Base-by-base conservation (phyloP, 2,113 vertebrate genomes). In the Sylvia atricapilla region DNA sequence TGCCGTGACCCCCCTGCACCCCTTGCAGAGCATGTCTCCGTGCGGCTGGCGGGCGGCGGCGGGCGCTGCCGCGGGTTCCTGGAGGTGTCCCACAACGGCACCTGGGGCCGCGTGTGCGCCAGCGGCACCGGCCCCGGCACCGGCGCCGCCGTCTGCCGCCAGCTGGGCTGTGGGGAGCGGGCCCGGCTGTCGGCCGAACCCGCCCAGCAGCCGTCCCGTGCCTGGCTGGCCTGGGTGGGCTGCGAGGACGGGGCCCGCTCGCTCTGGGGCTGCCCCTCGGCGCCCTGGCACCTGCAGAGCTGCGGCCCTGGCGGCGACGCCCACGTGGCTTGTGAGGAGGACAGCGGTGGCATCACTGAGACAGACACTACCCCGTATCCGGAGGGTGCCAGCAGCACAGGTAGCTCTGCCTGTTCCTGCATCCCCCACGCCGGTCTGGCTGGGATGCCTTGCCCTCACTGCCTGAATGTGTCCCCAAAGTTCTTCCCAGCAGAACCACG, bases 121-220 rank as follows among this genome's bases (percentile, higher is more conserved):
- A 4, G 7, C 0, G 69, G 44, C 68, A 90, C 3, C 0, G 6
- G 44, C 68, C 87, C 3, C 0, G 6, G 10, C 63, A 92, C 89
- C 1, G 90, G 78, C 3, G 0, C 5, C 6, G 0, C 41, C 2
- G 74, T 31, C 14, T 95, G 94, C 39, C 4, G 12, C 15, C 86
- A 87, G 8, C 74, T 95, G 79, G 84, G 70, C 47, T 95, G 95
- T 0, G 90, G 93, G 16, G 0, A 2, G 2, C 0, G 0, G 5
- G 93, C 87, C 9, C 2, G 0, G 6, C 74, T 95, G 75, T 11
- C 0, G 4, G 2, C 11, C 1, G 2, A 0, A 6, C 3, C 55
- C 0, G 0, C 7, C 6, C 14, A 0, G 41, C 20, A 8, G 2
- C 12, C 3, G 0, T 19, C 5, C 14, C 47, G 7, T 0, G 92